phyloP scores from a whole-genome alignment of 2,113 vertebrate species.

The Zosterops japonicus region DNA sequence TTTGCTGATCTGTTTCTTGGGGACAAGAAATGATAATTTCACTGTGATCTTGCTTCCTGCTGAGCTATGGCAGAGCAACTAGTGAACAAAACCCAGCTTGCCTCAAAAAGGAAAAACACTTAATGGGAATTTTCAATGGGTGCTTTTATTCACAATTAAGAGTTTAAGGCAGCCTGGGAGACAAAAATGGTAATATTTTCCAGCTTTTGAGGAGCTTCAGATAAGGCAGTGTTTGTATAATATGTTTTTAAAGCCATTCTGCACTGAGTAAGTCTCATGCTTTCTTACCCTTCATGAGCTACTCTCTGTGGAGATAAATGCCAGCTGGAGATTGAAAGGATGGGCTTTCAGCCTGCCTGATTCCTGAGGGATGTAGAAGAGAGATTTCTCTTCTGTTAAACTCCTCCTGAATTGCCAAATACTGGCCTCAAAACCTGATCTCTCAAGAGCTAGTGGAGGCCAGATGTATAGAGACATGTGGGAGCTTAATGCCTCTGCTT shows the following conservation, averaged over 20 bases:
- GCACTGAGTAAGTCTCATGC: not conserved
- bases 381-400: not conserved
- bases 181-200: constrained; percentile 32
- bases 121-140: constrained; percentile 23
- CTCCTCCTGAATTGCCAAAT: not conserved
- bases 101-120: constrained; percentile 7
- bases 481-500: constrained; percentile 23
- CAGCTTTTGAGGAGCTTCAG: constrained; percentile 8
- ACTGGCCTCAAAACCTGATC: not conserved
- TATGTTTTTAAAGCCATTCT: not conserved
- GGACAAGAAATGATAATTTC: not conserved
- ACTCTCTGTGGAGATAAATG: not conserved
- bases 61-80: not conserved
- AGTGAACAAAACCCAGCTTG: constrained; percentile 8
- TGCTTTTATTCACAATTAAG: constrained; percentile 41
- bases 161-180: constrained; percentile 17
- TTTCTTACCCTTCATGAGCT: not conserved
- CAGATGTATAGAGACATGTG: not conserved
- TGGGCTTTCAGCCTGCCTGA: not conserved
- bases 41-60: not conserved
- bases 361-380: not conserved
- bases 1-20: not conserved
- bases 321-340: constrained; percentile 4
- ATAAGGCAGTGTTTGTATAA: constrained; percentile 6
- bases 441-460: not conserved